Conservation (phyloP, 2,113 vertebrate species). For the Oryzias celebensis region DNA sequence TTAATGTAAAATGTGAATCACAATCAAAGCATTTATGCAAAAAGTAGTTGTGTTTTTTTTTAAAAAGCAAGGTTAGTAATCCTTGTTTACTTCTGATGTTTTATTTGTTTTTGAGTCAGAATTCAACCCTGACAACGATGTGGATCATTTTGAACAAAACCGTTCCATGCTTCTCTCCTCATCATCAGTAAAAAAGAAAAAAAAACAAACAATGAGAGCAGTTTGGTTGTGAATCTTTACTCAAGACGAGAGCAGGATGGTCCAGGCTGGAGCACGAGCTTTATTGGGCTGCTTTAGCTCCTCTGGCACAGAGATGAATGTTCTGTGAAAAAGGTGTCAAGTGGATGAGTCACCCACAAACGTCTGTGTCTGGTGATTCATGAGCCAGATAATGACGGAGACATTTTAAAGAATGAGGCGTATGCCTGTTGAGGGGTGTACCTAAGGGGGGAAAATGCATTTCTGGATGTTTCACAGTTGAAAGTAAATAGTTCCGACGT, state of each 20-base stretch:
- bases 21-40: too few species aligned
- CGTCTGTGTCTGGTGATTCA: conserved; percentile 52
- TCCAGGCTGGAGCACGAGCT: conserved; percentile 22
- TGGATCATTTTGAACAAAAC: conserved; percentile 23
- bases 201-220: conserved; percentile 23
- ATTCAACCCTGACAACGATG: neutral
- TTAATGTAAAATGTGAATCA: too few species aligned
- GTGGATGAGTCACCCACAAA: conserved; percentile 53
- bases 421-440: conserved; percentile 10
- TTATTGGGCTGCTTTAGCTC: conserved; percentile 28
- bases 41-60: too few species aligned
- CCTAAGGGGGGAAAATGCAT: conserved; percentile 15
- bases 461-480: conserved; percentile 35
- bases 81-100: neutral
- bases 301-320: conserved; percentile 43
- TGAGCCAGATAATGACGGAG: conserved; percentile 27
- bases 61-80: too few species aligned
- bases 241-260: conserved; percentile 42
- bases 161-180: conserved; percentile 23
- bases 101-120: neutral
- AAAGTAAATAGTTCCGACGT: conserved; percentile 23
- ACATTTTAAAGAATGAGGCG: conserved; percentile 34
- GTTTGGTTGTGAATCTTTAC: conserved; percentile 32
- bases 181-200: conserved; percentile 27
- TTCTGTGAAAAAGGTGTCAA: conserved; percentile 23